These are phyloP conservation scores for Chlorocebus sabaeus DNA, from an alignment of 2,113 vertebrate genomes.

Conservation along the genomic window DNA sequence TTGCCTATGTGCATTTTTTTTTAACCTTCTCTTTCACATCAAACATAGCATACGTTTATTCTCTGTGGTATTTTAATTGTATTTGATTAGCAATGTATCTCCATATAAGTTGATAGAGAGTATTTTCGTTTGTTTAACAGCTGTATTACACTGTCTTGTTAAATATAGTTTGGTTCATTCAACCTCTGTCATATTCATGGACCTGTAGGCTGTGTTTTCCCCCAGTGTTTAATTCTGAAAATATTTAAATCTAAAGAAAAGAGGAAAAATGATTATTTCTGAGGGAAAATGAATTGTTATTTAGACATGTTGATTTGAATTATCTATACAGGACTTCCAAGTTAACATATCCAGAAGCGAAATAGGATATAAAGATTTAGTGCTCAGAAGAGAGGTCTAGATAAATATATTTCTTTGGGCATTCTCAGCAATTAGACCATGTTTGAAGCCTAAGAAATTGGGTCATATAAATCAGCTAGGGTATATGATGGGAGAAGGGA, in stretches of 20 bases:
- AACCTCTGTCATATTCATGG: background rate
- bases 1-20: background rate
- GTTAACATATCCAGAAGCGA: background rate
- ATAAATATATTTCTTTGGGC: background rate
- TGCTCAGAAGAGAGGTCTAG: background rate
- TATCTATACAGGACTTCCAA: too few relatives aligned
- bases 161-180: background rate
- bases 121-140: background rate
- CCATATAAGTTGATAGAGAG: background rate
- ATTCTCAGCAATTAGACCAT: background rate
- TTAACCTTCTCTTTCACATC: background rate
- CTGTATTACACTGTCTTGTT: background rate
- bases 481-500: background rate
- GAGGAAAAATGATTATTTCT: background rate
- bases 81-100: background rate
- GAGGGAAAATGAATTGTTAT: background rate
- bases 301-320: background rate
- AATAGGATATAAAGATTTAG: background rate
- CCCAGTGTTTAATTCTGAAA: background rate
- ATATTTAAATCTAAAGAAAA: background rate
- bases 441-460: background rate
- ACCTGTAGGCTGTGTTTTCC: background rate
- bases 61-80: background rate
- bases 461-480: background rate
- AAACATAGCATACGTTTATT: background rate